A percentile compares a stretch with the other conserved stretches of the same genome.
These are phyloP conservation scores for Onychorhynchus coronatus DNA, from an alignment of 2,113 vertebrate genomes.

Conservation along the genomic window DNA sequence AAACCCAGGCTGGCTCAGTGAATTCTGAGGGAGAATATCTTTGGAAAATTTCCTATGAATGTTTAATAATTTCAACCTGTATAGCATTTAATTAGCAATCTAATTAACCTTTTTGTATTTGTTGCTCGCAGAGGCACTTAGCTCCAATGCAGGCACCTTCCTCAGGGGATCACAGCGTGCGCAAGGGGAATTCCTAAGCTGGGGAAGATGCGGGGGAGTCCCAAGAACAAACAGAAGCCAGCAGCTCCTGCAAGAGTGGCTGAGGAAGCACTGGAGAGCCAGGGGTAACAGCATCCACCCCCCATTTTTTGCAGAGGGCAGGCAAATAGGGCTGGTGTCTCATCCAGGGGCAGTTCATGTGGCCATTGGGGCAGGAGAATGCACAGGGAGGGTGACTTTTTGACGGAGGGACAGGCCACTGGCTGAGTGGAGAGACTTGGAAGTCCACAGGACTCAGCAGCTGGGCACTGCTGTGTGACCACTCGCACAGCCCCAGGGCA, in stretches of 20 bases:
- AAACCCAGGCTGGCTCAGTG: background rate
- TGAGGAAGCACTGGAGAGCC: background rate
- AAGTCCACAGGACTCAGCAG: background rate
- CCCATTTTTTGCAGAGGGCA: background rate
- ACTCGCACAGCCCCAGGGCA: background rate
- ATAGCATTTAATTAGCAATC: slow-evolving; percentile 15
- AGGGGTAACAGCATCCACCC: background rate
- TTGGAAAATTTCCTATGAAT: slow-evolving; percentile 4
- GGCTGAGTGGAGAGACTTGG: background rate
- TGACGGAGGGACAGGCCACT: rapidly evolving
- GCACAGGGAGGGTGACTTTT: background rate
- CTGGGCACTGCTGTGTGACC: background rate
- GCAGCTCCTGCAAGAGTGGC: background rate
- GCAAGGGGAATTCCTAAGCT: background rate
- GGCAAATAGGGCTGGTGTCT: background rate
- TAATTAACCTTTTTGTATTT: background rate
- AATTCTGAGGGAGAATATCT: background rate
- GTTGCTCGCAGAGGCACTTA: background rate
- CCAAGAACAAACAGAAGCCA: background rate
- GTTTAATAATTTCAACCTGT: background rate
- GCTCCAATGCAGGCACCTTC: background rate
- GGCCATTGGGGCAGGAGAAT: background rate
- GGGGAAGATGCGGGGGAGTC: background rate
- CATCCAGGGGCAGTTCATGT: background rate
- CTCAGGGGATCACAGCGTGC: rapidly evolving